Conservation (phyloP, 1,140 invertebrate genomes). For the Papilio glaucus region DNA sequence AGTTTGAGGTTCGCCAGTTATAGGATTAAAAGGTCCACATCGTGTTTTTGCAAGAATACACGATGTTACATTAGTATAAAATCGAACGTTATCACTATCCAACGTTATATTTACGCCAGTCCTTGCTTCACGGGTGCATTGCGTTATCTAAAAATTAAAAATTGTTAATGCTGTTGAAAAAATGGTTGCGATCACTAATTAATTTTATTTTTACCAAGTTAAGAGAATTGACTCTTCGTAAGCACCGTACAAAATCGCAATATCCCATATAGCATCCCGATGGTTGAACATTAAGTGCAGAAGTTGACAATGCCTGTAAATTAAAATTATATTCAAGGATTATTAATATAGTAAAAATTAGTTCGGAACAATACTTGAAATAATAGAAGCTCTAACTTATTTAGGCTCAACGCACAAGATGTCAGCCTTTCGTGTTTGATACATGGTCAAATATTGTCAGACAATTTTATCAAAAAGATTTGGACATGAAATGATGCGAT, state of each 20-base stretch:
- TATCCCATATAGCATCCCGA: slow-evolving; percentile 82
- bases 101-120: slow-evolving; percentile 77
- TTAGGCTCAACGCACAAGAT: too few species aligned
- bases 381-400: too few species aligned
- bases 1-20: slow-evolving; percentile 84
- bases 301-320: slow-evolving; percentile 72
- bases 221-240: slow-evolving; percentile 82
- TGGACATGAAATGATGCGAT: too few species aligned
- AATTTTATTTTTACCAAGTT: slow-evolving; percentile 73
- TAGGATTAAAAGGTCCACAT: slow-evolving; percentile 83
- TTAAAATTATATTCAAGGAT: too few species aligned
- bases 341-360: too few species aligned
- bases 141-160: slow-evolving; percentile 72
- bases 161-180: neutral
- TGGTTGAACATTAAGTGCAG: slow-evolving; percentile 74
- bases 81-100: slow-evolving; percentile 80
- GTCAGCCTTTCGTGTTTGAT: too few species aligned
- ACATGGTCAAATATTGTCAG: too few species aligned
- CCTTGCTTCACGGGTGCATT: slow-evolving; percentile 80
- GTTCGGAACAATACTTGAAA: too few species aligned
- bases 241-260: slow-evolving; percentile 84
- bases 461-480: too few species aligned
- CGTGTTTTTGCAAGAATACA: slow-evolving; percentile 83
- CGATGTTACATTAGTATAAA: slow-evolving; percentile 84
- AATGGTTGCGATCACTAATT: neutral